Evolutionary conservation across 1,140 invertebrate species (phyloP), one percentile per base, ranked within the genome.

Genomic region (Sarcophaga bullata): DNA sequence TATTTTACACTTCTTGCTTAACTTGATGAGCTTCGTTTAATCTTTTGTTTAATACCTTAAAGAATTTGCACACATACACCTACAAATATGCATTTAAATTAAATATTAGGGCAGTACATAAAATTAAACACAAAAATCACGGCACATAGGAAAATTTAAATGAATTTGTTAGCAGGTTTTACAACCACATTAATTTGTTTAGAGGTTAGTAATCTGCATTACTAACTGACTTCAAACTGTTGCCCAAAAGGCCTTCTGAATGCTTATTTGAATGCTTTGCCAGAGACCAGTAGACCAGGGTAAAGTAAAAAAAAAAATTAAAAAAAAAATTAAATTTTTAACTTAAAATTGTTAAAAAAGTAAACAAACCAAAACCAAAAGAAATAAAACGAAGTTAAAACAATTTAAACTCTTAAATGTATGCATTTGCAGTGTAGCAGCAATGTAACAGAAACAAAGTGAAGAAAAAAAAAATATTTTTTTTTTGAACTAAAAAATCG

Each of bases 21-120:
- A 25, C 62, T 72, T 72, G 62, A 72, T 72, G 62, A 72, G 37
- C 62, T 25, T 17, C 62, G 7, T 72, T 72, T 72, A 72, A 72
- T 72, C 62, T 19, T 72, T 25, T 7, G 15, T 62, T 62, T 62
- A n/a, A 7, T 62, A n/a, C 13, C 19, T 62, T 4, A 17, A 13
- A 72, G 6, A 25, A 8, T 11, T 19, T 19, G 17, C 13, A 68
- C 58, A 10, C 17, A 72, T 37, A 37, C 25, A 37, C 25, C 25
- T 1, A 72, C 17, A 72, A 25, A 25, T 9, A 72, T 37, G 25
- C 25, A 37, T 37, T 37, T 37, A 37, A 37, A 37, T 37, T 37
- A 37, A 37, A 37, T 37, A 37, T 37, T 37, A 37, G 25, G 25
- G 25, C 4, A 4, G 25, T 37, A 37, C 25, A 37, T 37, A 25